Conservation (phyloP, 2,888 invertebrate species). For the Rugalucina vietnamica region DNA sequence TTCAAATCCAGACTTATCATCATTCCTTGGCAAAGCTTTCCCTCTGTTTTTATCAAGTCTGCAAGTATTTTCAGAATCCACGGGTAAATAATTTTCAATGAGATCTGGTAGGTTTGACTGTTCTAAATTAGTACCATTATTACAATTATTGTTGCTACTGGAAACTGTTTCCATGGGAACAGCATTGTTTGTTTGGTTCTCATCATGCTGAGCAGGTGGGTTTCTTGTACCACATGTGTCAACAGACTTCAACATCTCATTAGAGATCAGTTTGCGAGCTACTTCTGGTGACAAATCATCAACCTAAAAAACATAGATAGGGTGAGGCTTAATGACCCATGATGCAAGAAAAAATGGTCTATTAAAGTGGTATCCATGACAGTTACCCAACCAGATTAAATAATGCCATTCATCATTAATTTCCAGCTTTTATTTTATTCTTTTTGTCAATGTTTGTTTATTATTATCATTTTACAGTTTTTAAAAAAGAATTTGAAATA, state of each 20-base stretch:
- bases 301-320: constrained; percentile 51
- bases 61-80: neutral
- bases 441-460: too few species aligned
- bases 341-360: too few species aligned
- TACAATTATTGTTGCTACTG: neutral
- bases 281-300: constrained; percentile 71
- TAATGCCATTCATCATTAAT: too few species aligned
- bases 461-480: too few species aligned
- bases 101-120: neutral
- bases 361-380: too few species aligned
- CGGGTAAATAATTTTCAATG: neutral
- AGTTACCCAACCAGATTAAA: too few species aligned
- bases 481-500: too few species aligned
- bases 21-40: neutral
- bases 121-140: neutral
- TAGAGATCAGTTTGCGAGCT: constrained; percentile 61
- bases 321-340: neutral
- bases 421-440: too few species aligned
- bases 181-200: neutral
- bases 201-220: neutral
- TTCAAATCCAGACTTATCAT: neutral
- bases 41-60: neutral
- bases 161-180: neutral
- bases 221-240: constrained; percentile 58
- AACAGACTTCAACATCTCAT: constrained; percentile 57